A percentile compares a stretch with the other conserved stretches of the same genome.
phyloP scores from a whole-genome alignment of 2,888 invertebrate species.

The Criorhina ranunculi region DNA sequence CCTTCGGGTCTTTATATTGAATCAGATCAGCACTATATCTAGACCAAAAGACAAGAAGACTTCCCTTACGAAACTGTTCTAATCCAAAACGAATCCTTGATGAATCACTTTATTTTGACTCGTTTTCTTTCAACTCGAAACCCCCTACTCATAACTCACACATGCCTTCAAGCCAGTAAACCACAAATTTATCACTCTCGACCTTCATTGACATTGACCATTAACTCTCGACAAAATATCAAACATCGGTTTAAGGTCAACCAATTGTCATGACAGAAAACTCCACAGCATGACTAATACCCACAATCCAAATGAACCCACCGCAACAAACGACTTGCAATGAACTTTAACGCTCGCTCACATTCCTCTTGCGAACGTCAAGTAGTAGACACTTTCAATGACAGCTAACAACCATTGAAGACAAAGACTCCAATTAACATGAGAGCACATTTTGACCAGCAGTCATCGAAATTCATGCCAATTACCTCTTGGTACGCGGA shows the following conservation, averaged over 20 bases:
- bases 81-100: background rate
- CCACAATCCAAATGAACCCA: constrained; percentile 27
- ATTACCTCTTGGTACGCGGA: constrained; percentile 40
- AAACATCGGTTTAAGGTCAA: constrained; percentile 38
- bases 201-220: constrained; percentile 54
- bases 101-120: background rate
- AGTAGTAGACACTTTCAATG: constrained; percentile 62
- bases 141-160: background rate
- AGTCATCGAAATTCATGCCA: constrained; percentile 63
- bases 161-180: constrained; percentile 23
- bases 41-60: no score
- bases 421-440: constrained; percentile 67
- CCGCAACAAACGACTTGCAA: constrained; percentile 15
- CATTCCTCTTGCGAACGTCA: constrained; percentile 36
- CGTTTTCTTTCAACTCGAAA: background rate
- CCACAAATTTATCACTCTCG: constrained; percentile 11
- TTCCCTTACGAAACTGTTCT: no score
- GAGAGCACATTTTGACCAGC: constrained; percentile 66
- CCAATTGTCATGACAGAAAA: background rate
- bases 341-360: constrained; percentile 48
- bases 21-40: no score
- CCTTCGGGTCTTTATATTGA: no score
- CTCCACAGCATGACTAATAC: constrained; percentile 3
- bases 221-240: background rate
- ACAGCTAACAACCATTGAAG: constrained; percentile 67